These are phyloP conservation scores for Cherax destructor DNA, from an alignment of 1,140 invertebrate species.

Conservation along the genomic window DNA sequence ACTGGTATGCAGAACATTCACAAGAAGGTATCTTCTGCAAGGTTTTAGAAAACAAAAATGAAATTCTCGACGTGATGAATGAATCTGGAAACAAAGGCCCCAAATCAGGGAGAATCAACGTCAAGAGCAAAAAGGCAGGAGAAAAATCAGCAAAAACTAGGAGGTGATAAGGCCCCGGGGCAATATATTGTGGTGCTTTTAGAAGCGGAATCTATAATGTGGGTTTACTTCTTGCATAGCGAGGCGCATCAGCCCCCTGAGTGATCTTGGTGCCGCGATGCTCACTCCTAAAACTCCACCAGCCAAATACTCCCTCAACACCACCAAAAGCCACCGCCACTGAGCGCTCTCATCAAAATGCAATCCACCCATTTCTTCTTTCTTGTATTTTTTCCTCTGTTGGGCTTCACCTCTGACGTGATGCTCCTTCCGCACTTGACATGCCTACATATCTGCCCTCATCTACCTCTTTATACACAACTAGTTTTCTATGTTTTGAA, in stretches of 20 bases:
- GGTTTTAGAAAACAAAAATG: no score
- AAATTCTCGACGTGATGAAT: no score
- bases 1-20: no score
- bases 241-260: constrained; percentile 19
- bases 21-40: no score
- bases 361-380: no score
- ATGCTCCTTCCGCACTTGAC: not conserved
- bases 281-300: constrained; percentile 8
- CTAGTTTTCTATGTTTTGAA: not conserved
- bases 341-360: constrained; percentile 30
- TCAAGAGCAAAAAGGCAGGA: not conserved
- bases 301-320: not conserved
- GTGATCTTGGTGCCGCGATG: constrained; percentile 1
- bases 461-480: not conserved
- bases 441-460: no score
- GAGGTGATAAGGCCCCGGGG: not conserved
- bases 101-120: no score
- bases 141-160: not conserved
- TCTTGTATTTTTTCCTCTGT: not conserved
- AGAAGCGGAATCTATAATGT: constrained; percentile 48
- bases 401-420: constrained; percentile 8
- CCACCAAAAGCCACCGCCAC: constrained; percentile 6
- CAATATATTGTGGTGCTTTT: constrained; percentile 43
- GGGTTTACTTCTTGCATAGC: constrained; percentile 41
- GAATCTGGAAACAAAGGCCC: no score